Evolutionary conservation across 2,797 vertebrate species (phyloP).

Genomic region (Threskiornis aethiopicus): DNA sequence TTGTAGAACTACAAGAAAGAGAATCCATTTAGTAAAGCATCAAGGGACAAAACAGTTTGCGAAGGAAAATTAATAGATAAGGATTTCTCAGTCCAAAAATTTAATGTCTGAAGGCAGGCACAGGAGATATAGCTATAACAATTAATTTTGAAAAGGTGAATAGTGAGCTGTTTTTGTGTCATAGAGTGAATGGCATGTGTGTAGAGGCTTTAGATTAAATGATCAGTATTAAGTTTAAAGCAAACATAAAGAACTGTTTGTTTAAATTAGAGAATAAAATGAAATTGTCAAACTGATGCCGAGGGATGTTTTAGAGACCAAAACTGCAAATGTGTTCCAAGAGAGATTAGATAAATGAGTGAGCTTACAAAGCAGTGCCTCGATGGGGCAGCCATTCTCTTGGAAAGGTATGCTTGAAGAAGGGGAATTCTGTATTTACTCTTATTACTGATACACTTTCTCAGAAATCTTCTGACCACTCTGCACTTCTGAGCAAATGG

Average conservation of each 20-base stretch:
- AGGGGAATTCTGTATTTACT: not conserved
- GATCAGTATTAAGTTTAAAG: not conserved
- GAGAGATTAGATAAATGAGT: not conserved
- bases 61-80: not conserved
- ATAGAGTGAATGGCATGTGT: not conserved
- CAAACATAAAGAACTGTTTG: not conserved
- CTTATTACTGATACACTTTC: not conserved
- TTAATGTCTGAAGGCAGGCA: not conserved
- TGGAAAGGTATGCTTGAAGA: not conserved
- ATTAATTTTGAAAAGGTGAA: not conserved
- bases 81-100: not conserved
- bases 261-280: not conserved
- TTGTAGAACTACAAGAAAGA: not conserved
- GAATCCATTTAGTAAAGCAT: not conserved
- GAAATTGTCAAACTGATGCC: not conserved
- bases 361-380: not conserved
- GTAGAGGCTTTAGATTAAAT: not conserved
- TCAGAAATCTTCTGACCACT: not conserved
- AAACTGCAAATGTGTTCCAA: not conserved
- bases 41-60: not conserved
- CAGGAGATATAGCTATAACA: not conserved
- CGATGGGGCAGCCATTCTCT: not conserved
- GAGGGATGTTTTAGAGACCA: not conserved
- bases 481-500: not conserved
- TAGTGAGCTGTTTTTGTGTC: not conserved